A percentile compares a stretch with the other conserved stretches of the same genome.
Conservation (phyloP, 2,797 vertebrate genomes). For the Thamnophis elegans region DNA sequence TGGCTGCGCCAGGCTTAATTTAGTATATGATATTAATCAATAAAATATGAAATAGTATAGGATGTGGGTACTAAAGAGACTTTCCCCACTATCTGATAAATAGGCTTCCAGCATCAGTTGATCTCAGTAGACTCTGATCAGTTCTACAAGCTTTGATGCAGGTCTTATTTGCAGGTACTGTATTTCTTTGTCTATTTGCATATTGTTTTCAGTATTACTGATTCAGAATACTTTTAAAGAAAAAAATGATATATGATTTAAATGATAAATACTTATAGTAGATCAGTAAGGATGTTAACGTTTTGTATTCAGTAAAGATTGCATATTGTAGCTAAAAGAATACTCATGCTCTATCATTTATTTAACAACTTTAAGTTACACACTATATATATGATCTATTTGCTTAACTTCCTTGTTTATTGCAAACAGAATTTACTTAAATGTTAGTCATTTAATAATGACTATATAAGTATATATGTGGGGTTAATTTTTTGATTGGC, state of each 20-base stretch:
- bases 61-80: not conserved
- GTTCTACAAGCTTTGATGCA: not conserved
- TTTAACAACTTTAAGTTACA: not conserved
- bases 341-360: not conserved
- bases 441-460: not conserved
- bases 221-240: not conserved
- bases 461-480: not conserved
- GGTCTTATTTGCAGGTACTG: not conserved
- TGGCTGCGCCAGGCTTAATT: not conserved
- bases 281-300: not conserved
- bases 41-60: not conserved
- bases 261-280: not conserved
- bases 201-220: not conserved
- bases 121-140: not conserved
- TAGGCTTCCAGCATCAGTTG: not conserved
- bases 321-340: not conserved
- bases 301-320: not conserved
- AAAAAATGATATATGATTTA: not conserved
- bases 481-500: not conserved
- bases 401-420: not conserved
- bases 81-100: not conserved
- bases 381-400: not conserved
- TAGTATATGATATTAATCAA: not conserved
- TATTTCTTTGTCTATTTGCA: not conserved
- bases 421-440: not conserved